Conservation (phyloP, 2,888 invertebrate species). For the Hydriomena furcata region DNA sequence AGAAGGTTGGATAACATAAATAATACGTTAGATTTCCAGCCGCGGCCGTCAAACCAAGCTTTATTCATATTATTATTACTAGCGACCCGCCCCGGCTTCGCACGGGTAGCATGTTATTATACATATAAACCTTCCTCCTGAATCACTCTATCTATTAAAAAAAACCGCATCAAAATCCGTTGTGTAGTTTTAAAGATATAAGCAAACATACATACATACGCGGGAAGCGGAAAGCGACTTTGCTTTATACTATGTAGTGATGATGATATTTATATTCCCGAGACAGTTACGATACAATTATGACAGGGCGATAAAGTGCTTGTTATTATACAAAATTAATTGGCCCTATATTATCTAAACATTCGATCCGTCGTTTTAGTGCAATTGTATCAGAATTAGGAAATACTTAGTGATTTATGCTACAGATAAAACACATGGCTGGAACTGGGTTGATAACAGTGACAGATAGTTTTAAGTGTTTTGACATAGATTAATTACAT, state of each 20-base stretch:
- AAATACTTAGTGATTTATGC: conserved; percentile 24
- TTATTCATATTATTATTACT: conserved; percentile 12
- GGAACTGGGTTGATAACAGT: conserved; percentile 16
- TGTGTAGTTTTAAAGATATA: no score
- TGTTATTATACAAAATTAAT: conserved; percentile 26
- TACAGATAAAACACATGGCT: conserved; percentile 19
- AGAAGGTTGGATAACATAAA: no score
- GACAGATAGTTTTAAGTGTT: conserved; percentile 16
- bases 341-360: conserved; percentile 27
- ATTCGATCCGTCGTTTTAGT: conserved; percentile 19
- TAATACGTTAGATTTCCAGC: neutral
- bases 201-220: no score
- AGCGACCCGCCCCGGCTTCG: no score
- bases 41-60: neutral
- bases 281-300: conserved; percentile 26
- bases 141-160: no score
- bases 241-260: no score
- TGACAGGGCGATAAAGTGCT: conserved; percentile 27
- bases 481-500: conserved; percentile 15
- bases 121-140: no score
- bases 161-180: no score
- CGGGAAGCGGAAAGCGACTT: no score
- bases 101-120: no score
- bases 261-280: no score
- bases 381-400: conserved; percentile 24